phyloP scores from a whole-genome alignment of 1,140 invertebrate species.

The Chymomyza costata region DNA sequence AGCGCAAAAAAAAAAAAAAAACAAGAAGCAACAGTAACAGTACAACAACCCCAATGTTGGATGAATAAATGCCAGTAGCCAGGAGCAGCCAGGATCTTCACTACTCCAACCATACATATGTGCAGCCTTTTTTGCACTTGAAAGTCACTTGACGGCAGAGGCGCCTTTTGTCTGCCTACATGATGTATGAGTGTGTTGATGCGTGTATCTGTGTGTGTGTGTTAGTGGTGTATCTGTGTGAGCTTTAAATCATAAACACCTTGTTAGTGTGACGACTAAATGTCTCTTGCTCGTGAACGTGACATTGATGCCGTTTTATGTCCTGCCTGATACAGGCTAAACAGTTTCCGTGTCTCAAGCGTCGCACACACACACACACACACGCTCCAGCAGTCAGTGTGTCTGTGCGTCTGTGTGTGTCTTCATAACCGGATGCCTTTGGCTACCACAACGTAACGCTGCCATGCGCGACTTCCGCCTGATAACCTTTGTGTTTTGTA shows the following conservation, averaged over 20 bases:
- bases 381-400: not conserved
- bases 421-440: conserved; percentile 16
- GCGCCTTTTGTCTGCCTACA: conserved; percentile 55
- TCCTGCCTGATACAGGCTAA: conserved; percentile 21
- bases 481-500: too few relatives aligned
- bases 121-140: conserved; percentile 39
- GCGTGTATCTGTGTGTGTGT: conserved; percentile 7
- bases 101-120: conserved; percentile 10
- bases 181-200: conserved; percentile 1
- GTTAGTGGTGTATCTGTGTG: conserved; percentile 12
- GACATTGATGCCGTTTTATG: conserved; percentile 73
- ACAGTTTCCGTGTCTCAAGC: conserved; percentile 67
- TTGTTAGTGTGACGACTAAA: conserved; percentile 62
- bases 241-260: conserved; percentile 66
- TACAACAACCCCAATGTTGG: conserved; percentile 6
- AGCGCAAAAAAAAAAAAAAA: conserved; percentile 22
- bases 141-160: conserved; percentile 46
- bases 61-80: not conserved
- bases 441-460: conserved; percentile 29
- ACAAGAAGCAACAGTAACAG: conserved; percentile 34
- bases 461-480: conserved; percentile 63
- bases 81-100: conserved; percentile 1
- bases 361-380: conserved; percentile 19
- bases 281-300: conserved; percentile 71
- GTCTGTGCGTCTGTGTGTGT: conserved; percentile 1